Evolutionary conservation across 2,888 invertebrate species (phyloP), one percentile per base, ranked within the genome.

Genomic region (Trichogramma evanescens): DNA sequence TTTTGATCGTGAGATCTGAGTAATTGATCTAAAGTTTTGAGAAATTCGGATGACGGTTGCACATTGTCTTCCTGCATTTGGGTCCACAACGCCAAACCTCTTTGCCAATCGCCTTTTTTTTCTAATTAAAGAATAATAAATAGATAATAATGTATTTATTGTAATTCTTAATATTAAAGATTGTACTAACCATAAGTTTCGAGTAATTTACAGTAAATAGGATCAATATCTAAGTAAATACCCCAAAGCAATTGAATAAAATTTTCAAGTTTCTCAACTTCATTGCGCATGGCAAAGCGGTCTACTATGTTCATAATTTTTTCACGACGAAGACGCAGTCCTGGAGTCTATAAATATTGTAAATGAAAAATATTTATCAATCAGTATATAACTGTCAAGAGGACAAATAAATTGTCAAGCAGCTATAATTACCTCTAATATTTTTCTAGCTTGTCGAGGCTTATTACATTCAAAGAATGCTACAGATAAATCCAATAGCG

Each of bases 401-500:
- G 48, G 10, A 45, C 45, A 44, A 43, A 41, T n/a, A 46, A 48
- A 48, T 50, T 26, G 6, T 41, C 5, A 7, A 44, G 8, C 10
- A 42, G 41, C 43, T 1, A 46, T 65, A 10, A 66, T 64, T 68
- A 82, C 82, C 75, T 92, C 89, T 3, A 94, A 79, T 61, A 94
- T 91, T 71, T 89, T 90, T 41, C 87, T 82, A 0, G 94, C 94
- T 74, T 93, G 92, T 39, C 88, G 80, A 58, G 89, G 75, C 13
- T 89, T 83, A 0, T 91, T 90, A 68, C 89, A 89, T 72, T 93
- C 92, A 3, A 94, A 83, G 73, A 94, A 94, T 1, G 89, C 85
- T 51, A 91, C 83, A 4, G 91, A 90, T 66, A 95, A 81, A 74
- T 93, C 92, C 69, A 90, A 89, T 5, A 94, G 81, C 65, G 91